Evolutionary conservation across 2,797 vertebrate genomes (phyloP).

Genomic region (Micromesistius poutassou): DNA sequence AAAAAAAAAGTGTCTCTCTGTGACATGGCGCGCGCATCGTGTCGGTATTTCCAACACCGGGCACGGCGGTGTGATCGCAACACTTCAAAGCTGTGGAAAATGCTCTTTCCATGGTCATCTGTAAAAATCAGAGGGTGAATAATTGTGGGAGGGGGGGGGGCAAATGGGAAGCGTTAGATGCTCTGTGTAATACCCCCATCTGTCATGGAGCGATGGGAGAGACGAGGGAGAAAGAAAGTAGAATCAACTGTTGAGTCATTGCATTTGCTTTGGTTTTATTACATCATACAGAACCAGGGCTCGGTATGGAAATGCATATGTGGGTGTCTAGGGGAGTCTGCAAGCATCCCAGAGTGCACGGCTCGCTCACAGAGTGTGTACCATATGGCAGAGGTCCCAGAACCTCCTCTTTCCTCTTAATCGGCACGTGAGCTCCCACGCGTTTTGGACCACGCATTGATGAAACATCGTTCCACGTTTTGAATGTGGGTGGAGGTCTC

Average conservation of each 20-base stretch:
- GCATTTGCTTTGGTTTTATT: slow-evolving; percentile 35
- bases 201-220: slow-evolving; percentile 18
- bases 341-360: neutral
- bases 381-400: neutral
- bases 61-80: neutral
- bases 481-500: neutral
- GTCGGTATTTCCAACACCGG: neutral
- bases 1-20: neutral
- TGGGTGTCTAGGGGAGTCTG: neutral
- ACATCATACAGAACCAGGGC: slow-evolving; percentile 17
- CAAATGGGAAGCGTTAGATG: slow-evolving; percentile 21
- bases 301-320: neutral
- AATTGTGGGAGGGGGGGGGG: slow-evolving; percentile 1
- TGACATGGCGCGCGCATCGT: neutral
- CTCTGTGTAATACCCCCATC: slow-evolving; percentile 24
- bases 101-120: slow-evolving; percentile 27
- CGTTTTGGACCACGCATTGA: neutral
- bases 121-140: slow-evolving; percentile 35
- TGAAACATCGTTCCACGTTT: neutral
- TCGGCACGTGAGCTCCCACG: slow-evolving; percentile 15
- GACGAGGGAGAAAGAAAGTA: neutral
- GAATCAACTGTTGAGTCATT: slow-evolving; percentile 6
- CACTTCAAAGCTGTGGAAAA: slow-evolving; percentile 10
- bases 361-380: neutral
- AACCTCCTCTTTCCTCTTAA: neutral